Evolutionary conservation across 2,113 vertebrate species (phyloP).

Genomic region (Tursiops truncatus): DNA sequence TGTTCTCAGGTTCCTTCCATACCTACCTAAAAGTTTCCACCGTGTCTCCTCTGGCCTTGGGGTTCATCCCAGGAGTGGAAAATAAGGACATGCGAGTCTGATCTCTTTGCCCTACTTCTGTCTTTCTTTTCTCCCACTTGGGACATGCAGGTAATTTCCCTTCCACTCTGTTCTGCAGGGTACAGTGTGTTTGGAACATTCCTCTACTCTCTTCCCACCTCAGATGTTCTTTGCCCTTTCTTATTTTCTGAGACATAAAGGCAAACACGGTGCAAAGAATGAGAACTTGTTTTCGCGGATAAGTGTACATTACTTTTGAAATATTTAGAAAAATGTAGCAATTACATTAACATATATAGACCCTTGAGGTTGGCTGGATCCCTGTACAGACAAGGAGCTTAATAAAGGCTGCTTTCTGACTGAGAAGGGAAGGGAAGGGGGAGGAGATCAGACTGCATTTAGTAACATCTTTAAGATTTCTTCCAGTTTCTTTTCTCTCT

Average conservation of each 20-base stretch:
- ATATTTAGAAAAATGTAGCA: not conserved
- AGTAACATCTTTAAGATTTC: not conserved
- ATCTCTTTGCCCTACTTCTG: not conserved
- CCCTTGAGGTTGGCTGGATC: not conserved
- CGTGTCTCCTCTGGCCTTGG: not conserved
- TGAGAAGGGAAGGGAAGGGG: not conserved
- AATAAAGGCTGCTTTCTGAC: not conserved
- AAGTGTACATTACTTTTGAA: not conserved
- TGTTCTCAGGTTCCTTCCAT: not conserved
- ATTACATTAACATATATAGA: not conserved
- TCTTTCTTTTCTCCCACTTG: not conserved
- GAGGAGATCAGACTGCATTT: not conserved
- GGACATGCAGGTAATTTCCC: not conserved
- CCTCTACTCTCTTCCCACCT: not conserved
- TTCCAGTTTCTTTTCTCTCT: not conserved
- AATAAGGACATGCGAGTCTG: not conserved
- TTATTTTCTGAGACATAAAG: slow-evolving; percentile 2
- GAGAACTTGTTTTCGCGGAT: not conserved
- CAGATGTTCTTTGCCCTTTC: not conserved
- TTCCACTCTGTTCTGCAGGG: not conserved
- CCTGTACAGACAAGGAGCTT: not conserved
- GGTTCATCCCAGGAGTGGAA: not conserved
- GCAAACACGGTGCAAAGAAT: not conserved
- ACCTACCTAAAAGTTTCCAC: not conserved
- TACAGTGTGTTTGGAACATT: not conserved